These are phyloP conservation scores for Hirtodrosophila cameraria DNA, from an alignment of 2,888 invertebrate genomes.

Conservation along the genomic window DNA sequence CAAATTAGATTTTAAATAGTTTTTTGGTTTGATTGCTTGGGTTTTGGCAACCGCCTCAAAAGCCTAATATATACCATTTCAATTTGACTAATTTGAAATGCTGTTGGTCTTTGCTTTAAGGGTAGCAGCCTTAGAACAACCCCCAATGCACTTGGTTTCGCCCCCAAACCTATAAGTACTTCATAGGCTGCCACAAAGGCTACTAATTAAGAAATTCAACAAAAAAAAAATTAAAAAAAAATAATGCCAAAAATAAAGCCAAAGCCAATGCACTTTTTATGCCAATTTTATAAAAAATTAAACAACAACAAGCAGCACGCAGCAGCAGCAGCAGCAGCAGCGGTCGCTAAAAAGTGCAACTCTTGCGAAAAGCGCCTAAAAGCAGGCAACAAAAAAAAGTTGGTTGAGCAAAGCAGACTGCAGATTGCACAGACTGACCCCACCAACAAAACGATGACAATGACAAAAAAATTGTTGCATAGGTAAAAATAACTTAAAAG, in stretches of 20 bases:
- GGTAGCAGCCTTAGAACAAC: constrained; percentile 14
- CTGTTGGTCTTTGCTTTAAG: constrained; percentile 26
- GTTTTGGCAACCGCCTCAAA: constrained; percentile 51
- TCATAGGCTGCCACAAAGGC: constrained; percentile 61
- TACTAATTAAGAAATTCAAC: constrained; percentile 78
- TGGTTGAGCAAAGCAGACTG: not conserved
- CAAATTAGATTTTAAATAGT: constrained; percentile 78
- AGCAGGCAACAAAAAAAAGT: constrained; percentile 32
- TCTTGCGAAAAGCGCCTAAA: constrained; percentile 69
- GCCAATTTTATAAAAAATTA: constrained; percentile 79
- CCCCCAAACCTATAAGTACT: not conserved
- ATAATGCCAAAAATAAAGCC: constrained; percentile 29
- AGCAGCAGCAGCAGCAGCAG: constrained; percentile 24
- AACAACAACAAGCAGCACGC: constrained; percentile 64
- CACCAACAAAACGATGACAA: constrained; percentile 72
- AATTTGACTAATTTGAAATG: constrained; percentile 69
- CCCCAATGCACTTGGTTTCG: constrained; percentile 30
- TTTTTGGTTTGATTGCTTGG: constrained; percentile 60
- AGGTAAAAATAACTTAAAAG: constrained; percentile 60
- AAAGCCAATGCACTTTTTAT: constrained; percentile 73
- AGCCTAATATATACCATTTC: constrained; percentile 58
- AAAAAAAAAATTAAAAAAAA: constrained; percentile 63
- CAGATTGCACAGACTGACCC: constrained; percentile 46
- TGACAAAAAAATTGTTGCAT: constrained; percentile 61
- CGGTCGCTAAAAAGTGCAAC: constrained; percentile 68